Percentiles rank a stretch among this genome's conserved stretches.
phyloP scores from a whole-genome alignment of 2,797 vertebrate species.

The Danio aesculapii region DNA sequence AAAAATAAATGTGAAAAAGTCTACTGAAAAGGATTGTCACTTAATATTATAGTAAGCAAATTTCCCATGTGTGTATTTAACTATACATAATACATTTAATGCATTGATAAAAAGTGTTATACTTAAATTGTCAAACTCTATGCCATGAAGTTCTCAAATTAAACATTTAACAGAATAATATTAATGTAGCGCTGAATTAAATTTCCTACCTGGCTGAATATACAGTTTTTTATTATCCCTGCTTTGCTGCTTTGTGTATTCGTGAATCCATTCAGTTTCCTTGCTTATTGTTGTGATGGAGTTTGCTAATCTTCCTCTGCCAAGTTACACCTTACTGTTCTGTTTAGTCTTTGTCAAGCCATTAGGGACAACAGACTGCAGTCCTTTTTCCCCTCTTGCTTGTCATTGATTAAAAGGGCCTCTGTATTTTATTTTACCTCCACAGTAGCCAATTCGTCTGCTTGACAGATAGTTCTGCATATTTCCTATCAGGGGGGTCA shows the following conservation, averaged over 20 bases:
- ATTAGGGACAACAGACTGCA: slow-evolving; percentile 35
- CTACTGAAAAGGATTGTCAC: neutral
- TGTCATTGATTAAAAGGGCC: slow-evolving; percentile 70
- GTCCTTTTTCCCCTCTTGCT: slow-evolving; percentile 24
- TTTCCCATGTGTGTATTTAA: neutral
- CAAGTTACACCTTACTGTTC: slow-evolving; percentile 35
- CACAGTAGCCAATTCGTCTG: slow-evolving; percentile 70
- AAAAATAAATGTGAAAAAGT: neutral
- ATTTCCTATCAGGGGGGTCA: slow-evolving; percentile 71
- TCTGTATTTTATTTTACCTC: slow-evolving; percentile 71
- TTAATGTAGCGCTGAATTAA: neutral
- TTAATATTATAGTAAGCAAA: neutral
- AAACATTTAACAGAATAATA: slow-evolving; percentile 7
- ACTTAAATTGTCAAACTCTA: neutral
- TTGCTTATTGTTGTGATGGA: slow-evolving; percentile 5
- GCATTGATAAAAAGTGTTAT: neutral
- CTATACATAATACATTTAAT: neutral
- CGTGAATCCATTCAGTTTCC: neutral
- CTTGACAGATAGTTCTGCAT: slow-evolving; percentile 73
- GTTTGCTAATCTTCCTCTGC: slow-evolving; percentile 40
- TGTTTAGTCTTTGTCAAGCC: slow-evolving; percentile 37
- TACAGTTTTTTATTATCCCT: neutral
- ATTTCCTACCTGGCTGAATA: slow-evolving; percentile 7
- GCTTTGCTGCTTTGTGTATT: neutral
- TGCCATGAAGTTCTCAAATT: neutral